Evolutionary conservation across 2,797 vertebrate genomes (phyloP).

Genomic region (Acipenser transmontanus): DNA sequence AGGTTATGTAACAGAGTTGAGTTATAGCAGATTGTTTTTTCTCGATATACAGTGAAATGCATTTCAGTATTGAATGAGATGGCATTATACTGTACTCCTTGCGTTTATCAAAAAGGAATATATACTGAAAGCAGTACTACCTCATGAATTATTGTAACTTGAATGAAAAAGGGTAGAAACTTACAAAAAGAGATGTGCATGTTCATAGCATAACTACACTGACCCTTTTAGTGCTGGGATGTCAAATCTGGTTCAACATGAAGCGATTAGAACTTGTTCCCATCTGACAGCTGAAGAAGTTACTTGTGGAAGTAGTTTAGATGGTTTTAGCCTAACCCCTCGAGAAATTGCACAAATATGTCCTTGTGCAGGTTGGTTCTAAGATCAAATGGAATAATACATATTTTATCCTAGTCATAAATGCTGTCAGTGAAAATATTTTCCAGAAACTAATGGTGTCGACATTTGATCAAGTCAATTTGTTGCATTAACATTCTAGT

Average conservation of each 20-base stretch:
- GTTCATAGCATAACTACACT: neutral
- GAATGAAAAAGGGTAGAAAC: neutral
- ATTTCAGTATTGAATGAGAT: too few relatives aligned
- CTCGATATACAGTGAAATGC: too few relatives aligned
- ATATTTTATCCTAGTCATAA: too few relatives aligned
- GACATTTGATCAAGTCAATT: too few relatives aligned
- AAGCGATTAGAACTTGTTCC: neutral
- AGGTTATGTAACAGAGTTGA: too few relatives aligned
- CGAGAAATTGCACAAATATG: neutral
- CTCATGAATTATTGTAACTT: neutral
- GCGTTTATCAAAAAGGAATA: too few relatives aligned
- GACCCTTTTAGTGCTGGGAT: neutral
- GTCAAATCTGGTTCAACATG: constrained; percentile 1
- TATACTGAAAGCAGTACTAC: neutral
- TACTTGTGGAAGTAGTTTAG: neutral
- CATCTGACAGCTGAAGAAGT: neutral
- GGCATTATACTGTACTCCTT: too few relatives aligned
- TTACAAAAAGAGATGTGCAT: neutral
- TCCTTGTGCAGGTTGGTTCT: neutral
- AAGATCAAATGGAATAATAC: neutral
- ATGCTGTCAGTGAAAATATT: too few relatives aligned
- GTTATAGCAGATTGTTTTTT: too few relatives aligned
- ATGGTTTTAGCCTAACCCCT: constrained; percentile 1
- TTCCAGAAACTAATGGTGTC: too few relatives aligned
- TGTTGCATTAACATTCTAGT: too few relatives aligned